Base-by-base conservation (phyloP, 2,888 invertebrate species). In the Acanthosepion pharaonis region DNA sequence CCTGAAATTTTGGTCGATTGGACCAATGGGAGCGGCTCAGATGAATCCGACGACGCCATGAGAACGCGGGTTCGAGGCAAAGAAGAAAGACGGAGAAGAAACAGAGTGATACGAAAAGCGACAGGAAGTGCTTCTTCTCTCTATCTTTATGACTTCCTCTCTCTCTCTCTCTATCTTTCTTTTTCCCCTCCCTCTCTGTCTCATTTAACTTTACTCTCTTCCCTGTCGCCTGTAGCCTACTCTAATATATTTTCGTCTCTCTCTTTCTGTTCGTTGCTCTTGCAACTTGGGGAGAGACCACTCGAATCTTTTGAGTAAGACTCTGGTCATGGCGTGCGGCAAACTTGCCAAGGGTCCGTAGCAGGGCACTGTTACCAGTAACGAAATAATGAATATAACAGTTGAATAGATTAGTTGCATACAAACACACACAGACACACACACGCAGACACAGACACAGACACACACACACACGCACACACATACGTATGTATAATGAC, bases 1-100 rank as follows among this genome's bases (percentile, higher is more conserved):
- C 33, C n/a, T 78, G 78, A 78, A 59, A 78, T 33, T 78, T 78
- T 78, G 78, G 78, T 78, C 78, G 78, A 78, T 33, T 78, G 9
- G 78, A 33, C 78, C 78, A 78, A 78, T 78, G n/a, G 78, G 78
- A 78, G n/a, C 78, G 78, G 78, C 78, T 78, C 78, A 78, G 78
- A 78, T 15, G 78, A 78, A 78, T 78, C 78, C 78, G 18, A 78
- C 78, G n/a, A 78, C n/a, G 78, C 78, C 78, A 78, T 78, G 78
- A 78, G 78, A 78, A 78, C 78, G 78, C 78, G 78, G n/a, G 78
- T n/a, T 78, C n/a, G 78, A 78, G n/a, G 11, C 78, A n/a, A 78
- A 78, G 64, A 6, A 64, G 64, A 64, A 64, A 23, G 3, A 64
- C 64, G 64, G 25, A 23, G 64, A 64, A 64, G 64, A 64, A 28